Conservation (phyloP, 2,888 invertebrate species). For the Ametastegia equiseti region DNA sequence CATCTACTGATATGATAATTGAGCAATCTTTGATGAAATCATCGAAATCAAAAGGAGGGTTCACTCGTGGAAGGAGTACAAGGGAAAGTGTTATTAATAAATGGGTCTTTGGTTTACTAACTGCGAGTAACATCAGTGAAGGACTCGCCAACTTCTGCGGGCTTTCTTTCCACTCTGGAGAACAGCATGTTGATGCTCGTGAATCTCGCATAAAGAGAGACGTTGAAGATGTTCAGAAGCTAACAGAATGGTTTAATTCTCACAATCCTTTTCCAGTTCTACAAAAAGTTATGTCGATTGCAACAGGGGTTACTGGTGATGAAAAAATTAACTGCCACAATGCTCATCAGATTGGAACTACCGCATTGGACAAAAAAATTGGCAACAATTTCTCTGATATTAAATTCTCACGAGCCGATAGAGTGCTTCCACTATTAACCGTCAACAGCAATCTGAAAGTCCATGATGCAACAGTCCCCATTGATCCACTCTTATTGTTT, state of each 20-base stretch:
- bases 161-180: not conserved
- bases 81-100: not conserved
- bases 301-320: not conserved
- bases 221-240: not conserved
- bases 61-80: constrained; percentile 55
- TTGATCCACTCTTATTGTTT: constrained; percentile 54
- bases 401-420: not conserved
- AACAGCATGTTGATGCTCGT: not conserved
- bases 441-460: no score
- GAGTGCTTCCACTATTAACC: not conserved
- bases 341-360: not conserved
- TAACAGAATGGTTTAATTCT: no score
- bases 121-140: not conserved
- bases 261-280: no score
- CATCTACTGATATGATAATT: constrained; percentile 64
- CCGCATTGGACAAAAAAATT: constrained; percentile 9
- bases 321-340: constrained; percentile 35
- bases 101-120: not conserved
- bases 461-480: constrained; percentile 45
- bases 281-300: not conserved
- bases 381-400: constrained; percentile 17
- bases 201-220: not conserved
- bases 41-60: constrained; percentile 62
- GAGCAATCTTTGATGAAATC: constrained; percentile 65
- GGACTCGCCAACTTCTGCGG: not conserved